Evolutionary conservation across 2,797 vertebrate species (phyloP).

Genomic region (Antennarius maculatus): DNA sequence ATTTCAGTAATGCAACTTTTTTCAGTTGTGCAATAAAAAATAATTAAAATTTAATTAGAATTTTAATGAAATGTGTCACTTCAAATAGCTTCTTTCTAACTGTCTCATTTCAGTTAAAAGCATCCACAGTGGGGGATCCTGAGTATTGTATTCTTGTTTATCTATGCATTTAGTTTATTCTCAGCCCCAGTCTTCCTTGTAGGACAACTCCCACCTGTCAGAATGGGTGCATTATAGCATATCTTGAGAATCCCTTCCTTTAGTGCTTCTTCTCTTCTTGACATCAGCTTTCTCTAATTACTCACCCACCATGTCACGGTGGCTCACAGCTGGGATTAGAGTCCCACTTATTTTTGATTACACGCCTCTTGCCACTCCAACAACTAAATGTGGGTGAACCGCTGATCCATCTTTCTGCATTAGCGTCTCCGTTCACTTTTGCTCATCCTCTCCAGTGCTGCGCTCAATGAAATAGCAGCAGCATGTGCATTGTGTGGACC

Average conservation of each 20-base stretch:
- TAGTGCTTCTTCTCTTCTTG: conserved; percentile 16
- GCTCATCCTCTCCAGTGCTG: conserved; percentile 32
- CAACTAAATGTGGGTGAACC: conserved; percentile 40
- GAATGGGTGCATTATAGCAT: conserved; percentile 32
- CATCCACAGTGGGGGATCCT: no score
- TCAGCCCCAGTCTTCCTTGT: conserved; percentile 1
- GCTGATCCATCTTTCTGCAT: conserved; percentile 50
- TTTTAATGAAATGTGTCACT: no score
- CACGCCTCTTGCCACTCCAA: conserved; percentile 33
- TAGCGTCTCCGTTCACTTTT: conserved; percentile 29
- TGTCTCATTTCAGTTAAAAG: no score
- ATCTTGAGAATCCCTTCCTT: conserved; percentile 23
- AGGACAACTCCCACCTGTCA: conserved; percentile 28
- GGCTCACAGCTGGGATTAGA: conserved; percentile 22
- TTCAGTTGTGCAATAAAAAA: no score
- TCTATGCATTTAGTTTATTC: no score
- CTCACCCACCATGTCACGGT: conserved; percentile 5
- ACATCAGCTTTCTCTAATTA: conserved; percentile 21
- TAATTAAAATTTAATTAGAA: no score
- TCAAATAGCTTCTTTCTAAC: no score
- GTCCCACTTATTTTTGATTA: conserved; percentile 52
- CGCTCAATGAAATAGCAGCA: conserved; percentile 35
- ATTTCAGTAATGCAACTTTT: no score
- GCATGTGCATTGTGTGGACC: conserved; percentile 50
- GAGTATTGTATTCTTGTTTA: no score